These are phyloP conservation scores for Spodoptera frugiperda DNA, from an alignment of 1,140 invertebrate species.

Conservation along the genomic window DNA sequence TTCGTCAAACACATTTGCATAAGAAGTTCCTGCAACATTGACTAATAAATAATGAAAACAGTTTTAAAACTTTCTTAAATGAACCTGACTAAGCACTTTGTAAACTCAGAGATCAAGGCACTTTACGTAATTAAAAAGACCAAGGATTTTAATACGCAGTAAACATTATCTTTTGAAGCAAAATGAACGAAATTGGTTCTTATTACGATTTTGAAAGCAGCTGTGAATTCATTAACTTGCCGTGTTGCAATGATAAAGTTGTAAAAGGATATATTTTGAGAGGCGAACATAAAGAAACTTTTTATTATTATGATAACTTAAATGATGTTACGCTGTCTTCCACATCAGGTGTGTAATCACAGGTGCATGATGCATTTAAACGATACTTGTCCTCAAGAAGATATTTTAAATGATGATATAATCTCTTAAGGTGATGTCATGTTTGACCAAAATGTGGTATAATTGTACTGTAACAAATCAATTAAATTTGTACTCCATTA, in stretches of 20 bases:
- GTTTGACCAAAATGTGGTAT: background rate
- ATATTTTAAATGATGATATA: constrained; percentile 6
- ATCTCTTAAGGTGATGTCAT: constrained; percentile 17
- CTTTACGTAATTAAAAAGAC: constrained; percentile 30
- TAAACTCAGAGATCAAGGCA: constrained; percentile 4
- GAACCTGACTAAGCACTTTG: background rate
- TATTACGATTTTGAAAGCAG: constrained; percentile 30
- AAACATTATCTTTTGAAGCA: constrained; percentile 29
- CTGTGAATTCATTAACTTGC: constrained; percentile 44
- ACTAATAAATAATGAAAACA: background rate
- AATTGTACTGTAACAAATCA: too few relatives aligned
- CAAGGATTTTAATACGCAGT: constrained; percentile 29
- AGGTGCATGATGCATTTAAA: constrained; percentile 16
- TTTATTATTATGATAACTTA: constrained; percentile 33
- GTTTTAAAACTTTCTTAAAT: constrained; percentile 1
- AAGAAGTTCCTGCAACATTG: constrained; percentile 6
- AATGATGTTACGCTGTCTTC: constrained; percentile 1
- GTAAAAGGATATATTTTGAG: constrained; percentile 48
- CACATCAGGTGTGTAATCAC: background rate
- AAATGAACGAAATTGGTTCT: constrained; percentile 28
- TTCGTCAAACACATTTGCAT: background rate
- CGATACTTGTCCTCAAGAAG: constrained; percentile 10
- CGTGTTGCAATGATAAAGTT: constrained; percentile 49
- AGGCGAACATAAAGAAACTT: constrained; percentile 40
- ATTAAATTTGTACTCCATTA: background rate